Evolutionary conservation across 2,113 vertebrate species (phyloP).

Genomic region (Sitta europaea): DNA sequence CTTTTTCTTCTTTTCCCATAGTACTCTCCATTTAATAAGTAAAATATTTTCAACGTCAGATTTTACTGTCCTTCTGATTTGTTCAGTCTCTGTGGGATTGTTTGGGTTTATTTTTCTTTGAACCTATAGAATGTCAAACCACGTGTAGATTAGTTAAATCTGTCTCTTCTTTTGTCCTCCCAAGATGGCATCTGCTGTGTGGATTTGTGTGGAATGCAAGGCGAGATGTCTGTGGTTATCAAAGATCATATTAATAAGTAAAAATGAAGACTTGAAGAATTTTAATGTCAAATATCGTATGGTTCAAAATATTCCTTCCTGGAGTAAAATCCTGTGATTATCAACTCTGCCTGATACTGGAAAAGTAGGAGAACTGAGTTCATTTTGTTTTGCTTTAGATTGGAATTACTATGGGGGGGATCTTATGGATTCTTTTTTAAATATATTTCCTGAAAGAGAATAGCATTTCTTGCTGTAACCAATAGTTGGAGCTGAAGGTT

Average conservation of each 20-base stretch:
- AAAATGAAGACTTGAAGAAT: conserved; percentile 15
- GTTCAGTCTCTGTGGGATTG: not conserved
- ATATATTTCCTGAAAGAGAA: not conserved
- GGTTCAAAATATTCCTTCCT: not conserved
- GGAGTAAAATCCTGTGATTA: conserved; percentile 48
- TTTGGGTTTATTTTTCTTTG: not conserved
- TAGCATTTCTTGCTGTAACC: not conserved
- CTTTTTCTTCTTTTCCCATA: not conserved
- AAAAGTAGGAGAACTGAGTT: not conserved
- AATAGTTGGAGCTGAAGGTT: conserved; percentile 2
- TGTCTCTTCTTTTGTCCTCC: conserved; percentile 21
- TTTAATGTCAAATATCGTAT: not conserved
- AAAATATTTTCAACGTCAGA: not conserved
- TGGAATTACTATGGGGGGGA: not conserved
- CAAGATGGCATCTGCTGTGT: conserved; percentile 3
- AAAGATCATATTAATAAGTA: not conserved
- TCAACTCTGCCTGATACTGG: conserved; percentile 38
- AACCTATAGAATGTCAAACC: not conserved
- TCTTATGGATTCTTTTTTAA: not conserved
- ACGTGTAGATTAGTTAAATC: not conserved
- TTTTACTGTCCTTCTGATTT: not conserved
- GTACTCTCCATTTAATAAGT: not conserved
- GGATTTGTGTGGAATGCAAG: conserved; percentile 25
- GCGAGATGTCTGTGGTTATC: conserved; percentile 19
- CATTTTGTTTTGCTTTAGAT: conserved; percentile 1